These are phyloP conservation scores for Abrostola tripartita DNA, from an alignment of 2,888 invertebrate genomes.

Conservation along the genomic window DNA sequence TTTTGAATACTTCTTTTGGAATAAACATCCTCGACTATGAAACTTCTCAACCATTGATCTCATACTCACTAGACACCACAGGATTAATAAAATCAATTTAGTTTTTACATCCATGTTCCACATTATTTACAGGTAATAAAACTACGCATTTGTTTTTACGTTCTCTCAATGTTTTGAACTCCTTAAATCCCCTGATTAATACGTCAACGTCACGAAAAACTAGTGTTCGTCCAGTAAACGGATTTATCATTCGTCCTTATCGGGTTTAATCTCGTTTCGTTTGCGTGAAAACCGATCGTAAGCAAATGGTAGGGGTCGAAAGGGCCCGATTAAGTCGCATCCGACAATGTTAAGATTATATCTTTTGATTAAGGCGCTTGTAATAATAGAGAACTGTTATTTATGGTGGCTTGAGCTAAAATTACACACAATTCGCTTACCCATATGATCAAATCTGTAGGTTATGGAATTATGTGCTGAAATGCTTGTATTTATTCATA, in stretches of 20 bases:
- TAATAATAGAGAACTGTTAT: constrained; percentile 83
- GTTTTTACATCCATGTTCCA: too few species aligned
- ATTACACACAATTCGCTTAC: constrained; percentile 68
- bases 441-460: constrained; percentile 41
- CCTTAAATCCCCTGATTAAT: constrained; percentile 39
- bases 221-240: constrained; percentile 23
- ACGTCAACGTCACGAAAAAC: constrained; percentile 34
- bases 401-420: constrained; percentile 75
- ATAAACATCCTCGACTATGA: too few species aligned
- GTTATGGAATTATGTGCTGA: constrained; percentile 25
- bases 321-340: constrained; percentile 75
- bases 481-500: constrained; percentile 3
- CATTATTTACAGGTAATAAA: too few species aligned
- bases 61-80: too few species aligned
- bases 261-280: constrained; percentile 38
- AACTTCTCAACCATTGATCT: too few species aligned
- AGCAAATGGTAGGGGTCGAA: constrained; percentile 58
- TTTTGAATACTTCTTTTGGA: too few species aligned
- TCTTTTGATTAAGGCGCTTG: constrained; percentile 86
- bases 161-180: background rate
- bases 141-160: too few species aligned
- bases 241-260: constrained; percentile 42
- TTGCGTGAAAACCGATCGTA: constrained; percentile 58
- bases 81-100: too few species aligned
- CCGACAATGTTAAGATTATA: constrained; percentile 83